Percentiles rank a stretch among this genome's conserved stretches.
Evolutionary conservation across 2,113 vertebrate species (phyloP).

Genomic region (Scolopax mira): DNA sequence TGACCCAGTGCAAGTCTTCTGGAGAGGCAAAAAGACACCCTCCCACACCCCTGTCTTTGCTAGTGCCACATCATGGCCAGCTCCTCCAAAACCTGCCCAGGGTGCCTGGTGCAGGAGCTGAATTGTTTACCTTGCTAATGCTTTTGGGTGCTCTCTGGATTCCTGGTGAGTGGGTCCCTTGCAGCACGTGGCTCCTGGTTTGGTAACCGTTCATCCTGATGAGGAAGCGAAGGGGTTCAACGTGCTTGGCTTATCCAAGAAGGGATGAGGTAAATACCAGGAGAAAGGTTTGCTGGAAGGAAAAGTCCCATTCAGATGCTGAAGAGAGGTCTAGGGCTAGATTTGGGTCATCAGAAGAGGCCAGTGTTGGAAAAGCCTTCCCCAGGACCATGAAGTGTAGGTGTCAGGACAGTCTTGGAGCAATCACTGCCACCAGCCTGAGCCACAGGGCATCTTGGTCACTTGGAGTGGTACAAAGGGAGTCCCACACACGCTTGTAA

Average conservation of each 20-base stretch:
- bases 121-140: background rate
- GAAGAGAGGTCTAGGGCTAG: background rate
- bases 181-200: background rate
- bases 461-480: background rate
- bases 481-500: background rate
- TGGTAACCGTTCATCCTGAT: background rate
- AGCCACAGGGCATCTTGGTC: background rate
- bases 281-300: background rate
- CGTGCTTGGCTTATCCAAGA: background rate
- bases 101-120: background rate
- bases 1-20: background rate
- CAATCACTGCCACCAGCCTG: background rate
- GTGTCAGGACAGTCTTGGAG: background rate
- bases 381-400: fast-evolving
- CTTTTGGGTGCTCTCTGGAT: background rate
- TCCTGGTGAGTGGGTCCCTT: background rate
- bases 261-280: background rate
- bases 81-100: background rate
- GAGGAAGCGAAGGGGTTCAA: background rate
- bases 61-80: background rate
- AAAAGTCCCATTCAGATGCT: background rate
- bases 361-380: background rate
- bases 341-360: background rate
- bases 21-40: background rate
- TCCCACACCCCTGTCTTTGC: background rate